phyloP scores from a whole-genome alignment of 1,140 invertebrate species.

The Latrodectus geometricus region DNA sequence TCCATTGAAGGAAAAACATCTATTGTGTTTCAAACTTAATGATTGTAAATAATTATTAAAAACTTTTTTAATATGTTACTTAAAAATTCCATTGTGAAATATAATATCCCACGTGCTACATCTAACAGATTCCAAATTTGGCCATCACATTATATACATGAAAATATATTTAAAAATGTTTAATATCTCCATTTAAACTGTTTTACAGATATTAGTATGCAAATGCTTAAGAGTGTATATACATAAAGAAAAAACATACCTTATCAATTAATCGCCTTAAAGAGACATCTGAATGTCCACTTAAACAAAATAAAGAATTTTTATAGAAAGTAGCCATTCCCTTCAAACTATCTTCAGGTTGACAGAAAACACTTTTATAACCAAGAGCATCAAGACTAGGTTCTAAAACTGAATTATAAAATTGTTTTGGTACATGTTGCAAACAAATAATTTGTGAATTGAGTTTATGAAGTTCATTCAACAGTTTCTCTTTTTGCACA shows the following conservation, averaged over 20 bases:
- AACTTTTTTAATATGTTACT: too few species aligned
- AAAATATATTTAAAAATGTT: too few species aligned
- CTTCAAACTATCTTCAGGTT: constrained; percentile 34
- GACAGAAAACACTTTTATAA: constrained; percentile 39
- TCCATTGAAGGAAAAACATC: too few species aligned
- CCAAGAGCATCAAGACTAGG: constrained; percentile 58
- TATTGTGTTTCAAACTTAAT: too few species aligned
- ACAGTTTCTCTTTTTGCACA: constrained; percentile 56
- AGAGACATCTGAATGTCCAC: constrained; percentile 24
- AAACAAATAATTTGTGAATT: constrained; percentile 58
- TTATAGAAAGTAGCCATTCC: constrained; percentile 62
- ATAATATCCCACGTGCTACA: too few species aligned
- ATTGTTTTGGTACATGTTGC: constrained; percentile 55
- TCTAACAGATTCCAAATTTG: too few species aligned
- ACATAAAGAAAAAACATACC: constrained; percentile 29
- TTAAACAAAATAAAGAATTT: constrained; percentile 48
- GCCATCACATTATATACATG: too few species aligned
- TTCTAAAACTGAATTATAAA: constrained; percentile 48
- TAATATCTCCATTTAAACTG: too few species aligned
- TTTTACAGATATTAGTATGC: too few species aligned
- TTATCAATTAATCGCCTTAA: constrained; percentile 54
- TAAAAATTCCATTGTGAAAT: too few species aligned
- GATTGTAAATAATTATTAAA: too few species aligned
- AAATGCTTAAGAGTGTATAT: too few species aligned
- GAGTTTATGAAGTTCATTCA: constrained; percentile 49